Percentiles rank a stretch among this genome's conserved stretches.
These are phyloP conservation scores for Catonia carolina DNA, from an alignment of 2,888 invertebrate genomes.

Conservation along the genomic window DNA sequence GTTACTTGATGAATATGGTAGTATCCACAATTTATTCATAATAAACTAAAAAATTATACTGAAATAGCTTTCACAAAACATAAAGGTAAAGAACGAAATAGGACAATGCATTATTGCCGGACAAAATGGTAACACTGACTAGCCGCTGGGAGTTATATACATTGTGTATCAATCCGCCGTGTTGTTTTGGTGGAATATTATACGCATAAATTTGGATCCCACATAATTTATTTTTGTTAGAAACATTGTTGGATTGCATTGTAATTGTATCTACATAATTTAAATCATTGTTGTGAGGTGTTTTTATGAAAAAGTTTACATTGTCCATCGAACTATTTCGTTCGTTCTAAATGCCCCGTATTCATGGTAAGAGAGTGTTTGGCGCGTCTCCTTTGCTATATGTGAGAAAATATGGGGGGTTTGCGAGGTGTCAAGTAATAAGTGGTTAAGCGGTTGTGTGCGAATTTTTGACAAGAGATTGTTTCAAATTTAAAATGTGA, in stretches of 20 bases:
- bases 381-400: slow-evolving; percentile 26
- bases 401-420: slow-evolving; percentile 10
- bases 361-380: slow-evolving; percentile 25
- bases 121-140: slow-evolving; percentile 20
- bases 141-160: slow-evolving; percentile 21
- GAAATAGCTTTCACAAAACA: no score
- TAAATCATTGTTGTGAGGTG: no score
- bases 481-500: slow-evolving; percentile 12
- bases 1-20: no score
- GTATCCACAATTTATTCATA: no score
- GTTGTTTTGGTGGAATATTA: slow-evolving; percentile 3
- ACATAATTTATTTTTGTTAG: no score
- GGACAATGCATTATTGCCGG: slow-evolving; percentile 2
- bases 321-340: slow-evolving; percentile 19
- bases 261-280: not conserved
- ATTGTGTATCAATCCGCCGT: slow-evolving; percentile 19
- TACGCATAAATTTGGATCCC: not conserved
- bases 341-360: slow-evolving; percentile 17
- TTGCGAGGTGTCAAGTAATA: slow-evolving; percentile 14
- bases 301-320: no score
- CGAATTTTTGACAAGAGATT: slow-evolving; percentile 9
- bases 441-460: slow-evolving; percentile 6
- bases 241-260: no score
- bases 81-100: not conserved
- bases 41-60: no score